phyloP scores from a whole-genome alignment of 2,888 invertebrate species.

The Stenotaenia linearis region DNA sequence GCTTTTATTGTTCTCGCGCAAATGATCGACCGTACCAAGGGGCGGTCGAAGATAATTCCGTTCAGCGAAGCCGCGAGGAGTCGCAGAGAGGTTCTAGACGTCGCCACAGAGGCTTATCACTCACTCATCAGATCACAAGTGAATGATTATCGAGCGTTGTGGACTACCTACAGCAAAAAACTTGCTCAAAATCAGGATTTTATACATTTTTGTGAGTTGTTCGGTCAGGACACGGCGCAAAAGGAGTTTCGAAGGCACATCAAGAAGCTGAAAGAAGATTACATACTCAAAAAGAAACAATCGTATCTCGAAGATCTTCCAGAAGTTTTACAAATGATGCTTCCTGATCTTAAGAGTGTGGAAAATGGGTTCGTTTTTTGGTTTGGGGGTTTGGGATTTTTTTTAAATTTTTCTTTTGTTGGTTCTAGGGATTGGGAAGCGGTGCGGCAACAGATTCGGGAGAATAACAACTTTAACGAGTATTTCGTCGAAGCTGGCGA shows the following conservation, averaged over 20 bases:
- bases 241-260: slow-evolving; percentile 70
- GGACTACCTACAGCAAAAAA: slow-evolving; percentile 80
- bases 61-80: slow-evolving; percentile 78
- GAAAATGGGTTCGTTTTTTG: slow-evolving; percentile 54
- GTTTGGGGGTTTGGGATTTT: too few relatives aligned
- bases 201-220: slow-evolving; percentile 76
- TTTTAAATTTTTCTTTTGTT: neutral
- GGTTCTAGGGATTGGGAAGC: slow-evolving; percentile 75
- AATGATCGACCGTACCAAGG: slow-evolving; percentile 83
- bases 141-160: slow-evolving; percentile 64
- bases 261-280: slow-evolving; percentile 73
- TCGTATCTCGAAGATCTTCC: slow-evolving; percentile 72
- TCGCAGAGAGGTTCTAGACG: slow-evolving; percentile 80
- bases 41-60: slow-evolving; percentile 56
- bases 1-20: slow-evolving; percentile 85
- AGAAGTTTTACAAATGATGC: slow-evolving; percentile 66
- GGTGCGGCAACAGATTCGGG: slow-evolving; percentile 75
- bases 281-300: slow-evolving; percentile 66
- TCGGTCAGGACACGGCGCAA: slow-evolving; percentile 78
- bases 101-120: slow-evolving; percentile 83
- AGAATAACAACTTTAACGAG: slow-evolving; percentile 87
- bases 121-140: slow-evolving; percentile 72
- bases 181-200: slow-evolving; percentile 82
- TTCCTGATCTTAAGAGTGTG: slow-evolving; percentile 67
- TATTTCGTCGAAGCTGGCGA: slow-evolving; percentile 83